These are phyloP conservation scores for Melinopterus prodromus DNA, from an alignment of 2,888 invertebrate genomes.

Conservation along the genomic window DNA sequence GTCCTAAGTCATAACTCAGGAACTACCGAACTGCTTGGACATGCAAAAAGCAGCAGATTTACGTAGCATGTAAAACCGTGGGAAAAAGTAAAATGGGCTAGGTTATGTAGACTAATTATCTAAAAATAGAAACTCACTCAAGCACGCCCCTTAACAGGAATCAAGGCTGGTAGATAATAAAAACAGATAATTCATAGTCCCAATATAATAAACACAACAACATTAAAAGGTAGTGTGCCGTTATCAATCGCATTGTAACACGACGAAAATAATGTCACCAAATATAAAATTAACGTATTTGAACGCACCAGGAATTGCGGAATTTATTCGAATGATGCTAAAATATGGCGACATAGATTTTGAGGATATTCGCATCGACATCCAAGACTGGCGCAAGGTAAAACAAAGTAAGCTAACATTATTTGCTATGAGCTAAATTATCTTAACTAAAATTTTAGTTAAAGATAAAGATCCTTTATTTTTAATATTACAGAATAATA, in stretches of 20 bases:
- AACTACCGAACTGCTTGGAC: too few relatives aligned
- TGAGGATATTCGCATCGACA: constrained; percentile 17
- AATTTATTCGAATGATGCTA: constrained; percentile 8
- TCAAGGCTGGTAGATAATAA: neutral
- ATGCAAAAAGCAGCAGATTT: too few relatives aligned
- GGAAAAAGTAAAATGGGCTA: too few relatives aligned
- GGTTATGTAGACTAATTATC: too few relatives aligned
- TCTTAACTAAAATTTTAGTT: too few relatives aligned
- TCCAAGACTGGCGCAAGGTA: neutral
- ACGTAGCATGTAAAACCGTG: too few relatives aligned
- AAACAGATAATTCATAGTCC: too few relatives aligned
- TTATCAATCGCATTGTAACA: neutral
- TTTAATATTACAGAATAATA: too few relatives aligned
- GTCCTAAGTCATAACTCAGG: too few relatives aligned
- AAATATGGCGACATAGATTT: constrained; percentile 6
- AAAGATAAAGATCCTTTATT: too few relatives aligned
- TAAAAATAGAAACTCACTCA: neutral
- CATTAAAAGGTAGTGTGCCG: neutral
- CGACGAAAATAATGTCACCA: neutral
- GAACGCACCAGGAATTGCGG: constrained; percentile 12
- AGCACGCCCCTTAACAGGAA: neutral
- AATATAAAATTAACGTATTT: constrained; percentile 21
- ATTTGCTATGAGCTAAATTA: too few relatives aligned
- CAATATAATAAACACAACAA: neutral
- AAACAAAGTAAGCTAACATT: constrained; percentile 23